phyloP scores from a whole-genome alignment of 2,888 invertebrate genomes.

The Eupithecia tripunctaria region DNA sequence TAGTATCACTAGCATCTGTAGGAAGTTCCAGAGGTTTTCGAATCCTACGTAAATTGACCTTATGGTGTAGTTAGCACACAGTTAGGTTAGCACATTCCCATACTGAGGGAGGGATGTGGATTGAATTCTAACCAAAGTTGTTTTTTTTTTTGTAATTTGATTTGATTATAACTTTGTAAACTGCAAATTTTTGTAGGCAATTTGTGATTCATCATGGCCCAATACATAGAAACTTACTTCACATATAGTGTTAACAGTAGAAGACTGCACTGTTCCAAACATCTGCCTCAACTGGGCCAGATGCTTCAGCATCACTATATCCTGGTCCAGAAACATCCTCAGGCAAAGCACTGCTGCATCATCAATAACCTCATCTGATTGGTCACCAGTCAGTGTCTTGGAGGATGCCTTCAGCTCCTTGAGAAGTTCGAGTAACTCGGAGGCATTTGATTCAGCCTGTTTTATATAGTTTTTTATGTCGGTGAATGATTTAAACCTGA shows the following conservation, averaged over 20 bases:
- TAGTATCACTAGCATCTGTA: too few species aligned
- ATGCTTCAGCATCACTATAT: conserved; percentile 84
- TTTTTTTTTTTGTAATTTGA: too few species aligned
- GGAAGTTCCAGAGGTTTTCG: too few species aligned
- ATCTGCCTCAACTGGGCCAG: conserved; percentile 82
- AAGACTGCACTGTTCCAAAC: conserved; percentile 84
- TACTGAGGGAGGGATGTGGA: too few species aligned
- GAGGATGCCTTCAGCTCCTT: conserved; percentile 64
- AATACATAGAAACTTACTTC: conserved; percentile 65
- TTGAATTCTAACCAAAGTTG: too few species aligned
- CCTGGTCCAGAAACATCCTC: conserved; percentile 85
- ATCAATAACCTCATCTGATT: conserved; percentile 84
- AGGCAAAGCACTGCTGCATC: conserved; percentile 86
- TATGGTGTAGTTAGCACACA: too few species aligned
- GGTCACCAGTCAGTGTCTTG: conserved; percentile 81
- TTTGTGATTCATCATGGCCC: not conserved
- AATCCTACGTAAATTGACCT: too few species aligned
- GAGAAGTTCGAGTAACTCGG: conserved; percentile 65
- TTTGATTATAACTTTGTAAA: too few species aligned
- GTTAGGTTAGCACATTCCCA: too few species aligned
- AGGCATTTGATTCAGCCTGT: conserved; percentile 61
- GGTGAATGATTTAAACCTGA: conserved; percentile 79
- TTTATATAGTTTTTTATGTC: conserved; percentile 78
- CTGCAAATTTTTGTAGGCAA: not conserved
- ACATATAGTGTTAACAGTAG: conserved; percentile 84